Base-by-base conservation (phyloP, 2,888 invertebrate genomes). In the Margaritifera margaritifera region DNA sequence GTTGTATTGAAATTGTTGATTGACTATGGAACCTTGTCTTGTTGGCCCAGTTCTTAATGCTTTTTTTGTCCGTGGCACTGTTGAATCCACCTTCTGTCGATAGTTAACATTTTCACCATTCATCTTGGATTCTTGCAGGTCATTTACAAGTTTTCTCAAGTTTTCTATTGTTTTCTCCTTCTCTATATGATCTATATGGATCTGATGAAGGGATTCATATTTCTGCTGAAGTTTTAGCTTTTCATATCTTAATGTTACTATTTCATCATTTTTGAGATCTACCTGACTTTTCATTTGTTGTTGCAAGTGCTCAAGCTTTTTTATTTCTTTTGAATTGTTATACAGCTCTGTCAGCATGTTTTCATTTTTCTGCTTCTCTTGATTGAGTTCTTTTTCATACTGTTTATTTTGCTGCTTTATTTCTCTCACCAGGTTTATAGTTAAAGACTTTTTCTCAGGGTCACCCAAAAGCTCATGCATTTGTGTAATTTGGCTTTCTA, bases 91-190 rank as follows among this genome's bases (percentile, higher is more conserved):
- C 20, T 68, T 68, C 6, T 27, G 54, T 66, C 68, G 69, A 22
- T 62, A 61, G 56, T 72, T 77, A 11, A 70, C 62, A 69, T 69
- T 72, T 50, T 77, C 77, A 69, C 74, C 77, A 1, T 64, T 62
- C n/a, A 42, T 68, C 68, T 15, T 53, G 18, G 64, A 55, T 64
- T 68, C 68, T 65, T 77, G 69, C 19, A 82, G 25, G 27, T 80
- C 80, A 31, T 78, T 63, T 0, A 82, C 77, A 64, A 81, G 77
- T 53, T 77, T 68, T 27, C 72, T 73, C 24, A 84, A 66, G 63
- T 81, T 80, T 55, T 72, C 68, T 24, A 82, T 59, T 31, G 80
- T 81, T 64, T 78, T 76, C 62, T 83, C 81, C 61, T 84, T 81
- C 55, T 82, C 81, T 19, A 79, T 24, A 64, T 80, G 81, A 57